Percentiles rank a stretch among this genome's conserved stretches.
These are phyloP conservation scores for Nestor notabilis DNA, from an alignment of 2,113 vertebrate species.

Conservation along the genomic window DNA sequence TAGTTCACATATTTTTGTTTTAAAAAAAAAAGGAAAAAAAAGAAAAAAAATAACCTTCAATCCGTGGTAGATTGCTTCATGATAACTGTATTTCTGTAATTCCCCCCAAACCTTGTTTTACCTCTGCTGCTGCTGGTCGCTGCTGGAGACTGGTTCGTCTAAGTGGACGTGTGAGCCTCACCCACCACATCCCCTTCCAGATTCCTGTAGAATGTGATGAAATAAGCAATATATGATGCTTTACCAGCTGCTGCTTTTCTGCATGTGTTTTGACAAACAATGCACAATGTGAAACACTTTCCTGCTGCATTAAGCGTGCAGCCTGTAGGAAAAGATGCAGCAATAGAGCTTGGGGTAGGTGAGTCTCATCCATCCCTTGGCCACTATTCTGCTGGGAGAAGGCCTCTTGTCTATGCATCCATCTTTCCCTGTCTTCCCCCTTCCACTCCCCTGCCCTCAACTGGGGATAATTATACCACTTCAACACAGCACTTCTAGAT, in stretches of 20 bases:
- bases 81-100: not conserved
- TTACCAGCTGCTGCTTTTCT: not conserved
- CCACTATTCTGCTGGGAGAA: not conserved
- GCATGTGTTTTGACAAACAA: not conserved
- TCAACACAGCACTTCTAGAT: not conserved
- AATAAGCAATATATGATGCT: not conserved
- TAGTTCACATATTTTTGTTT: not conserved
- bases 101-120: not conserved
- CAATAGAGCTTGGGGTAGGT: not conserved
- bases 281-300: not conserved
- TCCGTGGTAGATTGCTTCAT: not conserved
- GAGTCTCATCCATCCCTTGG: not conserved
- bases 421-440: not conserved
- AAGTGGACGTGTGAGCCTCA: not conserved
- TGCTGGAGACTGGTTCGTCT: not conserved
- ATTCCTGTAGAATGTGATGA: not conserved
- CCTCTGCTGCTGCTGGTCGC: not conserved
- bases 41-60: not conserved
- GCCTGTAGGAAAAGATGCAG: not conserved
- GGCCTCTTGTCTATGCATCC: fast-evolving
- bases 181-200: not conserved
- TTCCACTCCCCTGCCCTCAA: not conserved
- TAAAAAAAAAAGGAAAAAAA: not conserved
- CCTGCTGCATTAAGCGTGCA: not conserved
- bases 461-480: fast-evolving